Conservation (phyloP, 2,797 vertebrate genomes). For the Falco columbarius region DNA sequence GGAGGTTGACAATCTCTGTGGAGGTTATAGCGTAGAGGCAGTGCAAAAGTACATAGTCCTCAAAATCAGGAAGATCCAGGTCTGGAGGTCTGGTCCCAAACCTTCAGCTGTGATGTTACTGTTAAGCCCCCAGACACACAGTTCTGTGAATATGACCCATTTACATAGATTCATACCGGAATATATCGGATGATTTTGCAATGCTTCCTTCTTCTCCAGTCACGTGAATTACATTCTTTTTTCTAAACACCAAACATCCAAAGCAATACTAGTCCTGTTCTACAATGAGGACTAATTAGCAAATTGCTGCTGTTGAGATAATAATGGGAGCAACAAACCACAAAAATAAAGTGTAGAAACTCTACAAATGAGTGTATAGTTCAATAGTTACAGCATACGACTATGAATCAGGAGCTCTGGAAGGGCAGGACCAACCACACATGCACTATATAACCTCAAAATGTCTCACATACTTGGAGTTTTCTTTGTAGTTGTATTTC, state of each 20-base stretch:
- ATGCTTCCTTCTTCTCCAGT: not conserved
- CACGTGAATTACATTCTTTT: not conserved
- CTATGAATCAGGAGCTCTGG: not conserved
- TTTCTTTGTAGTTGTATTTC: not conserved
- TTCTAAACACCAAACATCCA: not conserved
- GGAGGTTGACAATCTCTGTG: not conserved
- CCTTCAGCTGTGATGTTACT: not conserved
- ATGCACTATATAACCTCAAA: not conserved
- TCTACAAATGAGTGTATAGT: not conserved
- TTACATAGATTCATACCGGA: not conserved
- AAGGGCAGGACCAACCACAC: not conserved
- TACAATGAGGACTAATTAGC: not conserved
- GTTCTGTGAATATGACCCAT: not conserved
- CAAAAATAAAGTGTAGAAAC: not conserved
- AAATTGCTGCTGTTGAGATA: not conserved
- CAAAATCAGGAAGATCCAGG: not conserved
- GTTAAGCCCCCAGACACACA: not conserved
- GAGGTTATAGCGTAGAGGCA: not conserved
- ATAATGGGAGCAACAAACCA: not conserved
- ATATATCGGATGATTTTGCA: not conserved
- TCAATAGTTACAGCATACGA: not conserved
- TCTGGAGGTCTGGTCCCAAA: not conserved
- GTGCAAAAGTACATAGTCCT: not conserved
- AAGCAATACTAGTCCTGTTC: not conserved
- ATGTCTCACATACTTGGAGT: not conserved